Evolutionary conservation across 30 jellyfish, hydroid and myxozoan species (phyloP).

Genomic region (Chironex yamaguchii): DNA sequence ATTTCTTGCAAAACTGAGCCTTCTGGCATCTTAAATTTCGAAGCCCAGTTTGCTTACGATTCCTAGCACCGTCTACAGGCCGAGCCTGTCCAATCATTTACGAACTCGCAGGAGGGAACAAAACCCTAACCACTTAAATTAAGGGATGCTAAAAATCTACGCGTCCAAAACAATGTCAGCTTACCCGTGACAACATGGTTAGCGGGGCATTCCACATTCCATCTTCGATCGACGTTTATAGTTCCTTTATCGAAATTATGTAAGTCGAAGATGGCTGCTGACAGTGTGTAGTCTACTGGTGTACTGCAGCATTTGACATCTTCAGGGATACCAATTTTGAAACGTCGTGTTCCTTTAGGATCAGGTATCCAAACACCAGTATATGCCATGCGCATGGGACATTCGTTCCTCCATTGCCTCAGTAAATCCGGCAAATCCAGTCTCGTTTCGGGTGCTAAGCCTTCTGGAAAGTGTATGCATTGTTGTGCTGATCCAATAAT

Average conservation of each 20-base stretch:
- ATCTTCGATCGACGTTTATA: slow-evolving; percentile 7
- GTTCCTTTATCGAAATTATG: slow-evolving; percentile 50
- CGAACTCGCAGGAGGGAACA: too few species aligned
- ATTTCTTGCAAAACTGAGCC: too few species aligned
- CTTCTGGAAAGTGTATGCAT: not conserved
- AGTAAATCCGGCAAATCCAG: not conserved
- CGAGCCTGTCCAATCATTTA: too few species aligned
- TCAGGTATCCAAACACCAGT: not conserved
- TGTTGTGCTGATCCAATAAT: too few species aligned
- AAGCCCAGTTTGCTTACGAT: too few species aligned
- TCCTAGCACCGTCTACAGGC: too few species aligned
- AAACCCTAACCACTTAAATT: too few species aligned
- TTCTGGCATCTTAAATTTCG: too few species aligned
- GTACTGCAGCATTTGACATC: slow-evolving; percentile 81
- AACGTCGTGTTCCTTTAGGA: not conserved
- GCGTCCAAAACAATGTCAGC: too few species aligned
- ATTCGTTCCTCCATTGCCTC: not conserved
- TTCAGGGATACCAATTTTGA: not conserved
- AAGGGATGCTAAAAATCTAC: too few species aligned
- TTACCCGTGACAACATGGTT: slow-evolving; percentile 86
- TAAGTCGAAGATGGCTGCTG: slow-evolving; percentile 61
- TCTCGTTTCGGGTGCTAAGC: not conserved
- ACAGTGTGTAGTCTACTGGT: slow-evolving; percentile 62
- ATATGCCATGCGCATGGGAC: not conserved
- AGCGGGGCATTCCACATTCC: slow-evolving; percentile 85